Evolutionary conservation across 2,113 vertebrate species (phyloP), one percentile per base, ranked within the genome.

Genomic region (Hippocampus comes): DNA sequence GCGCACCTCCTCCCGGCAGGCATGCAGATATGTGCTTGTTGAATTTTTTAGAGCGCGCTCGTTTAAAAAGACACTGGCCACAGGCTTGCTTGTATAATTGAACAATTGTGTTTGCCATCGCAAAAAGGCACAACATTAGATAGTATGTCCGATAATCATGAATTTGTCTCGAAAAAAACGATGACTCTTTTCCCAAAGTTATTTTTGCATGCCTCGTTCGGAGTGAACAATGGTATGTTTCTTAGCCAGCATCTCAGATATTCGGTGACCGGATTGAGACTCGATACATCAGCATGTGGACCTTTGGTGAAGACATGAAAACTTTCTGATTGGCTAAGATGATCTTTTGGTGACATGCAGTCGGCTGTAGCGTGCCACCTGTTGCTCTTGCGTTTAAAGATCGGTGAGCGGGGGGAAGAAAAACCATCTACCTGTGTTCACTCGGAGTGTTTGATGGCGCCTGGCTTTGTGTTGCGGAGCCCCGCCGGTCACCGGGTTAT

Each of bases 401-500:
- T 56, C 6, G 21, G 55, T 56, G 21, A 56, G 55, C 10, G 15
- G 9, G n/a, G 9, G 21, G n/a, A 56, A 59, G 27, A 57, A 5
- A 30, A 27, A 60, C 6, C 15, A 18, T 34, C 59, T 34, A 34
- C 15, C 27, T 55, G 53, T 55, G 8, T 59, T 15, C 56, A 59
- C 56, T 34, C 30, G 18, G 57, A 61, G 59, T 34, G 59, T 61
- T 61, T 61, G 59, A 61, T 61, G 59, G 15, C 59, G 6, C 59
- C 27, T 34, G 27, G 27, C 59, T 60, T 60, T 60, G 57, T 60
- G 27, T 14, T 61, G 12, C 59, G 57, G 71, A 76, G 80, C 82
- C 68, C 51, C 64, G 76, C 80, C 83, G 67, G 56, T 56, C 59
- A 78, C 80, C 81, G 66, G 59, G 72, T 75, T 87, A 92, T 90